A percentile compares a stretch with the other conserved stretches of the same genome.
phyloP scores from a whole-genome alignment of 2,888 invertebrate species.

The Periphyllus acericola region DNA sequence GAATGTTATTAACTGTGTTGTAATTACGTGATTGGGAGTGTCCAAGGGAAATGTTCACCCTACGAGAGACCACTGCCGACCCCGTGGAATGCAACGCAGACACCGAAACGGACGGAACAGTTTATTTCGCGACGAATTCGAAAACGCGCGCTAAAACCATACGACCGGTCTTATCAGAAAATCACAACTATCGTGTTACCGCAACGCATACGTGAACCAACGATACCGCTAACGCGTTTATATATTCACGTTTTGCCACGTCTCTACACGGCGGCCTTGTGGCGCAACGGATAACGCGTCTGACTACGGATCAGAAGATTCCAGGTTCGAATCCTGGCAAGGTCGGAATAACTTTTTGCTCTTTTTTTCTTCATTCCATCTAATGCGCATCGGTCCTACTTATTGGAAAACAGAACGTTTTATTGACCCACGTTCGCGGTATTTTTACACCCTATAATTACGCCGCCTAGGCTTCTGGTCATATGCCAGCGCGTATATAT shows the following conservation, averaged over 20 bases:
- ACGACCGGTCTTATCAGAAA: background rate
- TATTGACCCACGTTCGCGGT: too few species aligned
- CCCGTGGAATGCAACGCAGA: too few species aligned
- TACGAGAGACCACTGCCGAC: too few species aligned
- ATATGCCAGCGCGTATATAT: too few species aligned
- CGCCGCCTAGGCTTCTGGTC: too few species aligned
- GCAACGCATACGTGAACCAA: background rate
- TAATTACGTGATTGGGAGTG: too few species aligned
- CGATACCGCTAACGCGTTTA: background rate
- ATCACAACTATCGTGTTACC: background rate
- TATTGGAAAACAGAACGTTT: too few species aligned
- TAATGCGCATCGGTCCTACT: background rate
- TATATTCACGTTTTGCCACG: constrained; percentile 48
- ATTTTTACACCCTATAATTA: too few species aligned
- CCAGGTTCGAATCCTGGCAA: constrained; percentile 67
- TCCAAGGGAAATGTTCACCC: too few species aligned
- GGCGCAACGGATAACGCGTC: constrained; percentile 67
- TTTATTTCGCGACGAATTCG: background rate
- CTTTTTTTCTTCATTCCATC: background rate
- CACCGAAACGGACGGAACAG: too few species aligned
- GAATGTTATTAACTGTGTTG: too few species aligned
- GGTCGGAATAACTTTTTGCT: constrained; percentile 64
- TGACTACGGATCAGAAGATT: constrained; percentile 67
- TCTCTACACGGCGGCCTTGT: constrained; percentile 65
- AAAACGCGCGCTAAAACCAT: background rate